Base-by-base conservation (phyloP, 1,140 invertebrate genomes). In the Phenacoccus solenopsis region DNA sequence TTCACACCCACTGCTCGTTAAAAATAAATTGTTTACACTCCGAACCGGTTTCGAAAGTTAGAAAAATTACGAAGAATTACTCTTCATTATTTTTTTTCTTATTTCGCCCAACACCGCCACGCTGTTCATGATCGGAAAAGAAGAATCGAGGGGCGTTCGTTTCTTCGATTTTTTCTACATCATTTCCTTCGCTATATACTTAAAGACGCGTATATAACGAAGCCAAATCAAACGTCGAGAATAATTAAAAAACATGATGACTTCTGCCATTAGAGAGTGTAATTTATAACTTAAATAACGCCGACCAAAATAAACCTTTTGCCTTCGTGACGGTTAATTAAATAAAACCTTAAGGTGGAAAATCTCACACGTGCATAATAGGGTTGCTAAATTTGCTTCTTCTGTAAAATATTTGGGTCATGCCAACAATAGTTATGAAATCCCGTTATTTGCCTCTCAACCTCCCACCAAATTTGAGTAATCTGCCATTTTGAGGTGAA, bases 51-150 rank as follows among this genome's bases (percentile, higher is more conserved):
- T 49, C 38, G 38, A 49, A 49, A 49, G 38, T 49, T n/a, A 49
- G 38, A 49, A 49, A 49, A 49, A 49, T 49, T 49, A 49, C 38
- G 12, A n/a, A 49, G 38, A 49, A 49, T 49, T 49, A 49, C 38
- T 49, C 38, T 49, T 49, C 38, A 49, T 49, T 49, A 49, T 49
- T 49, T 49, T 49, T 49, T 49, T n/a, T n/a, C n/a, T n/a, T n/a
- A n/a, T n/a, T n/a, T n/a, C n/a, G n/a, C n/a, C n/a, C n/a, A n/a
- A n/a, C 38, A n/a, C 38, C 38, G 38, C 38, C 38, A n/a, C n/a
- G n/a, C n/a, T n/a, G n/a, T n/a, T 49, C 38, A n/a, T 49, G 38
- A 49, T 49, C 38, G 38, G 38, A 49, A 49, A 49, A 49, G 38
- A 49, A 49, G 38, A 49, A 49, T 32, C 30, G 30, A 49, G 38